Conservation (phyloP, 2,888 invertebrate species). For the Scaptomyza flava region DNA sequence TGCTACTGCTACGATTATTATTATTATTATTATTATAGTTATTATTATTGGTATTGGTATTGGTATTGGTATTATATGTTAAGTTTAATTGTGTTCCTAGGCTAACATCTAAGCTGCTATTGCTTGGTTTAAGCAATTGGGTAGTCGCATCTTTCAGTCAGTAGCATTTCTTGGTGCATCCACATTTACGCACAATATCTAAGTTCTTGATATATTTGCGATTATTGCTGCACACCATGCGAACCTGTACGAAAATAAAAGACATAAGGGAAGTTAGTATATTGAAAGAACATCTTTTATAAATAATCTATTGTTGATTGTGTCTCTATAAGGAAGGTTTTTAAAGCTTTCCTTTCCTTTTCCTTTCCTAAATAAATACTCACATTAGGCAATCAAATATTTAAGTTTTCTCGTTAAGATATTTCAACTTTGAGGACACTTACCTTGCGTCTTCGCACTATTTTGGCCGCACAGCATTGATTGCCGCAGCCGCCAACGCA, state of each 20-base stretch:
- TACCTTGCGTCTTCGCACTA: constrained; percentile 97
- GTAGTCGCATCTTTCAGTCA: constrained; percentile 88
- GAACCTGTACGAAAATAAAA: constrained; percentile 86
- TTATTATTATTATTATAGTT: constrained; percentile 51
- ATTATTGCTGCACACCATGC: constrained; percentile 96
- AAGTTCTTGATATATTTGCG: constrained; percentile 97
- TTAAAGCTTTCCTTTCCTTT: no score
- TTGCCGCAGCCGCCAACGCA: constrained; percentile 93
- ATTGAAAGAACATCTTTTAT: no score
- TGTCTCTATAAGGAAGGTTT: no score
- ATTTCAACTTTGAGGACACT: constrained; percentile 30
- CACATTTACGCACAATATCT: constrained; percentile 98
- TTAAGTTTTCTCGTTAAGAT: background rate
- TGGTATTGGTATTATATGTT: constrained; percentile 75
- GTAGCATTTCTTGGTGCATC: constrained; percentile 96
- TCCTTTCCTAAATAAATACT: no score
- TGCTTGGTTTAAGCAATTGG: constrained; percentile 84
- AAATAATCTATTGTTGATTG: no score
- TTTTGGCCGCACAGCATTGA: constrained; percentile 95
- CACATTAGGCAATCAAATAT: background rate
- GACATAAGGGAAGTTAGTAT: background rate
- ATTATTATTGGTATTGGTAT: constrained; percentile 58
- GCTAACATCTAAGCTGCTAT: constrained; percentile 84
- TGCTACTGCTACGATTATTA: constrained; percentile 52
- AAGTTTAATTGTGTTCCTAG: constrained; percentile 79